phyloP scores from a whole-genome alignment of 1,140 invertebrate genomes.

The Trachymyrmex septentrionalis region DNA sequence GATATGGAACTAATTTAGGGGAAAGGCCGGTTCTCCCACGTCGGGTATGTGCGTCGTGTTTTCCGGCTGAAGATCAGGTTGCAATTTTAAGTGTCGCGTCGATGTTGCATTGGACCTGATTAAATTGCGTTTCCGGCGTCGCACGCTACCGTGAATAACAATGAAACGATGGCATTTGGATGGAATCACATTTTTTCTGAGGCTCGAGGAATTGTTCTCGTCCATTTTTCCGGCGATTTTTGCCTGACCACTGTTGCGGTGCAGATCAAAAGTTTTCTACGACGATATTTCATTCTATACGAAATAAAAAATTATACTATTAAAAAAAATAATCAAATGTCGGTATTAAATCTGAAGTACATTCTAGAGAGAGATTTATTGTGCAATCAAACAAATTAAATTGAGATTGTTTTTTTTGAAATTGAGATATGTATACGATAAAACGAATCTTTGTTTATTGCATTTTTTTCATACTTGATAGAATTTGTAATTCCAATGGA shows the following conservation, averaged over 20 bases:
- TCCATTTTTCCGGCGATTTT: constrained; percentile 31
- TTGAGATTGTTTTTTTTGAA: constrained; percentile 26
- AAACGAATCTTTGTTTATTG: constrained; percentile 46
- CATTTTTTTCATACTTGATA: constrained; percentile 2
- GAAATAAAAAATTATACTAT: constrained; percentile 1
- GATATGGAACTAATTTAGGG: constrained; percentile 76
- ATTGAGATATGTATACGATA: constrained; percentile 33
- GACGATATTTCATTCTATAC: constrained; percentile 4
- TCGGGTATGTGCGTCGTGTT: constrained; percentile 44
- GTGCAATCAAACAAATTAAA: constrained; percentile 13
- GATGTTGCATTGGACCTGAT: constrained; percentile 74
- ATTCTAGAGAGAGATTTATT: constrained; percentile 8
- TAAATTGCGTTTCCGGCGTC: constrained; percentile 77
- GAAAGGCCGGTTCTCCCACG: constrained; percentile 19
- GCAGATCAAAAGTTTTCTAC: background rate
- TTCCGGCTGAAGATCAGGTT: constrained; percentile 72
- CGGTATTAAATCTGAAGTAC: background rate
- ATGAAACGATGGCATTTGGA: constrained; percentile 72
- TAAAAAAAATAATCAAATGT: background rate
- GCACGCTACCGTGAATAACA: constrained; percentile 77
- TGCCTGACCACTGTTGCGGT: background rate
- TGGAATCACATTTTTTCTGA: constrained; percentile 30
- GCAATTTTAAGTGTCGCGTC: constrained; percentile 79
- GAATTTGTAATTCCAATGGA: constrained; percentile 46
- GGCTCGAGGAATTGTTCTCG: constrained; percentile 13